phyloP scores from a whole-genome alignment of 2,113 vertebrate species.

The Dolichallabes microphthalmus region DNA sequence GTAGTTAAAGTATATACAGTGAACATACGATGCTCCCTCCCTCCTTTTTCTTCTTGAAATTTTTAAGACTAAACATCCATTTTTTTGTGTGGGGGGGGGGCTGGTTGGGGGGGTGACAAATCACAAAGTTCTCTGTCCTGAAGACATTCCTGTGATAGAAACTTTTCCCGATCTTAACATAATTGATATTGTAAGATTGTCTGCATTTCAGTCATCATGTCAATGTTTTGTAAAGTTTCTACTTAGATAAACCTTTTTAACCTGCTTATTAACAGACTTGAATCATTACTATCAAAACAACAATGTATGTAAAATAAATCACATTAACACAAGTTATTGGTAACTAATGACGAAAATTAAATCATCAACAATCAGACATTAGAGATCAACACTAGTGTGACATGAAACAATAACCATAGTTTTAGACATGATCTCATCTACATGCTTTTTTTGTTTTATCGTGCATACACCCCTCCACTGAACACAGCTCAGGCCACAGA shows the following conservation, averaged over 20 bases:
- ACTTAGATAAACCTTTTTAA: background rate
- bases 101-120: too few relatives aligned
- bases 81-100: too few relatives aligned
- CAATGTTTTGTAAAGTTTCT: background rate
- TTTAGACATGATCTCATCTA: background rate
- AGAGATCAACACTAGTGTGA: background rate
- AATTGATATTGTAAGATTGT: background rate
- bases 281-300: background rate
- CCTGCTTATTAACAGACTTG: background rate
- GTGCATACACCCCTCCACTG: background rate
- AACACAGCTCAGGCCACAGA: background rate
- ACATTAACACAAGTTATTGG: background rate
- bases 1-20: background rate
- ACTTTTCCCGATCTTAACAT: too few relatives aligned
- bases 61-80: background rate
- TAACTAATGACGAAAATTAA: too few relatives aligned
- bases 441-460: background rate
- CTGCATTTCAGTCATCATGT: background rate
- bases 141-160: background rate
- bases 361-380: background rate
- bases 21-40: background rate
- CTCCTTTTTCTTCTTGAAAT: background rate
- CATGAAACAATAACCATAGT: background rate
- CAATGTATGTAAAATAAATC: background rate
- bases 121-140: background rate